phyloP scores from a whole-genome alignment of 2,113 vertebrate genomes.

The Gavialis gangeticus region DNA sequence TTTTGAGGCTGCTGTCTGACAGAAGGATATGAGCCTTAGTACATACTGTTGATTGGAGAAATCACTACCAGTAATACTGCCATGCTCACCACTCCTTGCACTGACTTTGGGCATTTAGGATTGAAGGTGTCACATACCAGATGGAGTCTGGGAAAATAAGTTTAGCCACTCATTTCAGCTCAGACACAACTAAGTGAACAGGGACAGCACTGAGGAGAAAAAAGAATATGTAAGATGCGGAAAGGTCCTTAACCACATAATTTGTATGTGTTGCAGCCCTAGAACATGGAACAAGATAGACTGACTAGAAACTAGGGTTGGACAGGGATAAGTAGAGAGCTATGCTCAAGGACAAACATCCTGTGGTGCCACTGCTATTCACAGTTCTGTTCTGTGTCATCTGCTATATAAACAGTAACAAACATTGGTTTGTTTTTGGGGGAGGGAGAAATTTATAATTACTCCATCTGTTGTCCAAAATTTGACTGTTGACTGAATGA shows the following conservation, averaged over 20 bases:
- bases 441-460: not conserved
- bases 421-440: not conserved
- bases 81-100: not conserved
- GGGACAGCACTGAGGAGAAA: accelerated
- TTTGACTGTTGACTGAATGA: not conserved
- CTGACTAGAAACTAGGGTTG: not conserved
- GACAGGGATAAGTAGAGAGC: not conserved
- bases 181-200: not conserved
- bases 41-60: accelerated
- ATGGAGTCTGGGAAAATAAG: not conserved
- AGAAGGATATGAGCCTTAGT: not conserved
- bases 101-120: accelerated
- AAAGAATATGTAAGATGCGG: not conserved
- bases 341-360: not conserved
- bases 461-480: not conserved
- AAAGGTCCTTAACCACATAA: not conserved
- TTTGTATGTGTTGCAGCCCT: not conserved
- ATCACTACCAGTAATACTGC: not conserved
- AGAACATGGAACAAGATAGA: not conserved
- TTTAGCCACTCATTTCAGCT: not conserved
- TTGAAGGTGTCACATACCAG: not conserved
- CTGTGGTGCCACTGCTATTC: not conserved
- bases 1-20: too few species aligned
- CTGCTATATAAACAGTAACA: not conserved
- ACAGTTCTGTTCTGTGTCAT: accelerated